Conservation (phyloP, 2,113 vertebrate species). For the Athene noctua region DNA sequence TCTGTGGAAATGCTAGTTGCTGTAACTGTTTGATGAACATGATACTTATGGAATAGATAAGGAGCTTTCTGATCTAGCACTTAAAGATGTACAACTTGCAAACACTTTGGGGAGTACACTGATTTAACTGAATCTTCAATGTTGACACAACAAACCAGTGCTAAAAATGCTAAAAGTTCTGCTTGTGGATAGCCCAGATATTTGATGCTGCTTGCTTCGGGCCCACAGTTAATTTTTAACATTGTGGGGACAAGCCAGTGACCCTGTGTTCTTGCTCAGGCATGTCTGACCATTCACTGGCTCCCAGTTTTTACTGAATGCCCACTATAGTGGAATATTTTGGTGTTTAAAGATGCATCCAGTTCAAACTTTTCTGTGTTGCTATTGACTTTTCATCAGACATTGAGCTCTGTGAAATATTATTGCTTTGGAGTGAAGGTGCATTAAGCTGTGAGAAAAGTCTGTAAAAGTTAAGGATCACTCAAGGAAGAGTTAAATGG, state of each 20-base stretch:
- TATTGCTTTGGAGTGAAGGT: not conserved
- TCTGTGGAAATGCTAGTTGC: not conserved
- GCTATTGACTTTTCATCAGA: not conserved
- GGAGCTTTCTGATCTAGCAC: constrained; percentile 14
- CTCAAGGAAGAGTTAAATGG: not conserved
- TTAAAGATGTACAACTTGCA: not conserved
- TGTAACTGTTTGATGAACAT: not conserved
- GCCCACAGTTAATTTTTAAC: constrained; percentile 40
- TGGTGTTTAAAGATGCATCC: not conserved
- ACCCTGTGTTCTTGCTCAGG: constrained; percentile 11
- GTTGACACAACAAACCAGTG: not conserved
- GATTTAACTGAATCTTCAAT: not conserved
- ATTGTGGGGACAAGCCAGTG: not conserved
- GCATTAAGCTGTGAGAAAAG: not conserved
- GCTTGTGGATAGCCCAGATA: not conserved
- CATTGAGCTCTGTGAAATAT: not conserved
- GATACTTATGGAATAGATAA: not conserved
- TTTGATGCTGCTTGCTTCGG: not conserved
- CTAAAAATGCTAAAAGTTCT: not conserved
- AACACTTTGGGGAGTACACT: not conserved
- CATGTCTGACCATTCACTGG: not conserved
- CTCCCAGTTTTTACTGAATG: not conserved
- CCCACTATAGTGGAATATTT: not conserved
- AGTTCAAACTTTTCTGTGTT: not conserved
- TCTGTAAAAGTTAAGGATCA: not conserved